A percentile compares a stretch with the other conserved stretches of the same genome.
Conservation (phyloP, 2,888 invertebrate species). For the Prosopocoilus inquinatus region DNA sequence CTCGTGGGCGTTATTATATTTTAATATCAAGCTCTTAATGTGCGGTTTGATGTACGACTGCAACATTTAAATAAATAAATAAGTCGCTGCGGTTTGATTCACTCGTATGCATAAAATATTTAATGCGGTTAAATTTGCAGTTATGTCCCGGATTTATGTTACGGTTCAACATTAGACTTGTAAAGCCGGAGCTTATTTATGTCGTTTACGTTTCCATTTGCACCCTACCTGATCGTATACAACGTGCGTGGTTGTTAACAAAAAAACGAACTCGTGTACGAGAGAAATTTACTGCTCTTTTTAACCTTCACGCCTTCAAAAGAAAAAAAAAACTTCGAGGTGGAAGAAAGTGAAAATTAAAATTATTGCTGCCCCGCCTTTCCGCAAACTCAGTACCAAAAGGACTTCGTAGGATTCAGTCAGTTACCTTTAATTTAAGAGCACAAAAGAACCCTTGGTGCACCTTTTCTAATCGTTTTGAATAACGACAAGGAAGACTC, state of each 20-base stretch:
- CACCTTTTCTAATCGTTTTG: too few species aligned
- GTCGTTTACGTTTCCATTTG: constrained; percentile 2
- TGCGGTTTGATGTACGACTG: constrained; percentile 34
- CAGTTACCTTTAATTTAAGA: too few species aligned
- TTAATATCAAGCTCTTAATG: constrained; percentile 45
- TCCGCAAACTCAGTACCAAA: too few species aligned
- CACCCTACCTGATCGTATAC: neutral
- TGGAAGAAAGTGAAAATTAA: too few species aligned
- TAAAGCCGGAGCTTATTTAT: constrained; percentile 3
- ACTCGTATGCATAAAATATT: constrained; percentile 25
- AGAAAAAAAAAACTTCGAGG: neutral
- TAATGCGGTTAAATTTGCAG: constrained; percentile 21
- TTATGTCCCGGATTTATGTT: constrained; percentile 18
- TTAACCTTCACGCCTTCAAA: neutral
- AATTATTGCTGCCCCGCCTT: too few species aligned
- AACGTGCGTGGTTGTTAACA: too few species aligned
- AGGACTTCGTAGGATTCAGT: too few species aligned
- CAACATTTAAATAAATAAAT: constrained; percentile 43
- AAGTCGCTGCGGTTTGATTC: constrained; percentile 30
- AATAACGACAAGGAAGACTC: too few species aligned
- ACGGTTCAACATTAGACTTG: constrained; percentile 10
- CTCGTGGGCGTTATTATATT: constrained; percentile 47
- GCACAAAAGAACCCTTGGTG: too few species aligned
- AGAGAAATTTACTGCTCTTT: too few species aligned
- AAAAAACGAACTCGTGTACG: too few species aligned